A percentile compares a stretch with the other conserved stretches of the same genome.
Evolutionary conservation across 2,113 vertebrate species (phyloP).

Genomic region (Osmerus eperlanus): DNA sequence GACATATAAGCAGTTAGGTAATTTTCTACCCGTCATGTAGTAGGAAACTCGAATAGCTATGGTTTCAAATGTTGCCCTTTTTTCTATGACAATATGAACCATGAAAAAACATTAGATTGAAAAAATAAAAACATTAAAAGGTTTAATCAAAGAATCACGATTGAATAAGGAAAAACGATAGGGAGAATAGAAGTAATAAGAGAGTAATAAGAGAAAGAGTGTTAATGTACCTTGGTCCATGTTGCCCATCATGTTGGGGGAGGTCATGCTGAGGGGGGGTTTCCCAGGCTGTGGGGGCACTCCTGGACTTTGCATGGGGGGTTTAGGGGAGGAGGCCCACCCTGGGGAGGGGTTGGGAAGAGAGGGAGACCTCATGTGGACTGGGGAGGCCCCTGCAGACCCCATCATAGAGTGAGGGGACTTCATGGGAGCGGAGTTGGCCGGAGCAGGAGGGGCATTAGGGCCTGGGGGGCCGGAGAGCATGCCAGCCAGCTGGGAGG

Average conservation of each 20-base stretch:
- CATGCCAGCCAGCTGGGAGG: constrained; percentile 96
- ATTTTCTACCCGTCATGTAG: neutral
- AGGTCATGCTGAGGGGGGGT: constrained; percentile 89
- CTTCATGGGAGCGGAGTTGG: constrained; percentile 90
- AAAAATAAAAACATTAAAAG: too few species aligned
- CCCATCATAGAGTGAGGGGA: constrained; percentile 94
- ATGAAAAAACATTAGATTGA: too few species aligned
- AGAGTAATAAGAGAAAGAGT: neutral
- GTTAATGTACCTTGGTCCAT: constrained; percentile 86
- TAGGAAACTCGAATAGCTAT: neutral
- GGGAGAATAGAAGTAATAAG: too few species aligned
- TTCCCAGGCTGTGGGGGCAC: constrained; percentile 88
- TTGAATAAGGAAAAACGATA: too few species aligned
- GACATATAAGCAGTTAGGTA: neutral
- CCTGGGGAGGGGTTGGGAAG: constrained; percentile 95
- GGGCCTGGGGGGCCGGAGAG: constrained; percentile 86
- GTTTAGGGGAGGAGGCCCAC: constrained; percentile 97
- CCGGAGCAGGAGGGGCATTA: constrained; percentile 78
- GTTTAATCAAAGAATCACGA: too few species aligned
- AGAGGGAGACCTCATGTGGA: constrained; percentile 98
- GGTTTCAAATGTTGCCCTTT: too few species aligned
- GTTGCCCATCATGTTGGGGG: constrained; percentile 91
- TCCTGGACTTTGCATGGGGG: constrained; percentile 95
- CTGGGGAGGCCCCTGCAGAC: constrained; percentile 96
- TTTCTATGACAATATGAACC: too few species aligned